Evolutionary conservation across 1,140 invertebrate species (phyloP), one percentile per base, ranked within the genome.

Genomic region (Idris sp.): DNA sequence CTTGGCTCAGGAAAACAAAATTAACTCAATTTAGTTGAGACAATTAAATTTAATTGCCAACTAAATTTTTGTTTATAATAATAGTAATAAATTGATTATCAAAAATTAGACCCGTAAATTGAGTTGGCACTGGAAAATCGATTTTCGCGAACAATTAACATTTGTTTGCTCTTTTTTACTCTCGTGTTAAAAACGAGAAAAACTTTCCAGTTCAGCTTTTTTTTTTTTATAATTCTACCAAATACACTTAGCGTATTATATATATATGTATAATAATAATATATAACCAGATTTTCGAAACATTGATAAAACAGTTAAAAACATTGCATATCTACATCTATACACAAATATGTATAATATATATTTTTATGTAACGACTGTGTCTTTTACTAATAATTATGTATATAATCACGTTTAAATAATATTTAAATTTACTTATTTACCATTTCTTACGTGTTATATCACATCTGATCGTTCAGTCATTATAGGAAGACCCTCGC

Each of bases 401-500:
- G 79, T 74, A 73, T 82, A 82, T 74, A 79, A 84, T 80, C 82
- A 80, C 74, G 74, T n/a, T 77, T 84, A 82, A 83, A 82, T 84
- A 81, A 71, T 62, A 62, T 33, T 56, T n/a, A n/a, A 56, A 31
- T 56, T 43, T 67, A 68, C 53, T 77, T 80, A 79, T 84, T 82
- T 79, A 81, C 80, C 77, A 77, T 80, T 84, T 80, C 83, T 86
- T 86, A 86, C 82, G 82, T 82, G 77, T 86, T 72, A 87, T 87
- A 87, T 87, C 86, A 87, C 86, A 87, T 87, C 86, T 87, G 86
- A 86, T 86, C 85, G 81, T 87, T 87, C 86, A 87, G 86, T 87
- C 85, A 86, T 81, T 86, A 83, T 86, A 87, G 86, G 86, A 87
- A 87, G 86, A 86, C 86, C 85, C 84, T 86, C 84, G 83, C 84